phyloP scores from a whole-genome alignment of 1,140 invertebrate species.

The Rhagoletis pomonella region DNA sequence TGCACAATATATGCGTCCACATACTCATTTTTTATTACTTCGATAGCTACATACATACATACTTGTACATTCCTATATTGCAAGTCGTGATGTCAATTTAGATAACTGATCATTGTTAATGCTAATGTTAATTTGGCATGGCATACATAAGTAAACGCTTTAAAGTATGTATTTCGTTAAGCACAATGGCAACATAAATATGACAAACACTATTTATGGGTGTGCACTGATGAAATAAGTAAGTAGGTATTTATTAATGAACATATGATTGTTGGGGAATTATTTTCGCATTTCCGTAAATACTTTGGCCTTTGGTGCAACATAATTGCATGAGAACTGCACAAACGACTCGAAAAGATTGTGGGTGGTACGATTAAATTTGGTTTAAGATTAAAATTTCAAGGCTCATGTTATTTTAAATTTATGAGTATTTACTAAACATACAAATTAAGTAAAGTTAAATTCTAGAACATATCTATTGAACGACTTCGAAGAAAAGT shows the following conservation, averaged over 20 bases:
- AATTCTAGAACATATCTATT: too few species aligned
- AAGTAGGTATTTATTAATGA: background rate
- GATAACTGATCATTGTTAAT: slow-evolving; percentile 49
- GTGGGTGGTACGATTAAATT: too few species aligned
- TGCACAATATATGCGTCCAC: background rate
- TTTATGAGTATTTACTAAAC: too few species aligned
- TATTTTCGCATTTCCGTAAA: slow-evolving; percentile 43
- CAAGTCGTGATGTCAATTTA: slow-evolving; percentile 48
- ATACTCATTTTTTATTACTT: too few species aligned
- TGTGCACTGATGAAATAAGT: background rate
- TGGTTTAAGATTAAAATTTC: too few species aligned
- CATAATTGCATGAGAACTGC: background rate
- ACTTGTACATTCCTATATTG: background rate
- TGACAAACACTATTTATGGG: slow-evolving; percentile 24
- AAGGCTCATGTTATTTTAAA: too few species aligned
- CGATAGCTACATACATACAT: background rate
- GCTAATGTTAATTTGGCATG: slow-evolving; percentile 49
- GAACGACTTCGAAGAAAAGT: too few species aligned
- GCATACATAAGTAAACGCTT: slow-evolving; percentile 41
- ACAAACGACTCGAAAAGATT: too few species aligned
- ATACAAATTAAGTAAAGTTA: too few species aligned
- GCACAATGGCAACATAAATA: slow-evolving; percentile 12
- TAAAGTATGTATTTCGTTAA: slow-evolving; percentile 12
- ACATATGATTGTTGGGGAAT: slow-evolving; percentile 1
- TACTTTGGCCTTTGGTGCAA: background rate